Conservation (phyloP, 1,140 invertebrate genomes). For the Mactra quadrangularis region DNA sequence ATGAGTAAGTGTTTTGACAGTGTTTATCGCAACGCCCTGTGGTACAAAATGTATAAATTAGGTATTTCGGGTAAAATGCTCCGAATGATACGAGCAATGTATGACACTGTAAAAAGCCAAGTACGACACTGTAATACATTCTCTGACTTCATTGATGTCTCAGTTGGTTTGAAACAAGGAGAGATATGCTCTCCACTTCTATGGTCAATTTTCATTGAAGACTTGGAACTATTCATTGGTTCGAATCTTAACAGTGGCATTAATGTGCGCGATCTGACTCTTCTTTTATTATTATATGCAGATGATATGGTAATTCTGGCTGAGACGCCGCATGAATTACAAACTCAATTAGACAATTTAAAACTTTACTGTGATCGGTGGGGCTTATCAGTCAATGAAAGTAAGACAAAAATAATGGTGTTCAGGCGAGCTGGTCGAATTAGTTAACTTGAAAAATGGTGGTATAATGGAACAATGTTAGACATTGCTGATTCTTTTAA, state of each 20-base stretch:
- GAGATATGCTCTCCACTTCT: constrained; percentile 18
- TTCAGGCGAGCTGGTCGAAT: not conserved
- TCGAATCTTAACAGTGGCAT: not conserved
- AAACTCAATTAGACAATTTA: not conserved
- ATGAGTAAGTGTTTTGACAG: constrained; percentile 27
- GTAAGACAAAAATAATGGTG: constrained; percentile 29
- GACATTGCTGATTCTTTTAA: constrained; percentile 32
- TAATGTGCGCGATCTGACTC: not conserved
- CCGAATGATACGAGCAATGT: constrained; percentile 16
- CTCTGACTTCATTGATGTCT: constrained; percentile 19
- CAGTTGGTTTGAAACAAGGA: constrained; percentile 25
- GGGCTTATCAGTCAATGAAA: not conserved
- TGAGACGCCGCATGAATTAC: constrained; percentile 5
- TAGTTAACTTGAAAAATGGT: not conserved
- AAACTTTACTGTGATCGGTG: not conserved
- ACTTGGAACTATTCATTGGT: constrained; percentile 10
- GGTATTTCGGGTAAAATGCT: constrained; percentile 33
- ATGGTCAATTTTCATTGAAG: constrained; percentile 30
- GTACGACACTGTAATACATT: constrained; percentile 2
- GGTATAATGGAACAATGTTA: not conserved
- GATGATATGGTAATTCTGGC: constrained; percentile 36
- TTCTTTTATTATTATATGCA: constrained; percentile 28
- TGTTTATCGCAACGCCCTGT: constrained; percentile 47
- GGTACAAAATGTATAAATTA: constrained; percentile 29
- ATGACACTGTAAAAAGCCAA: constrained; percentile 3